Evolutionary conservation across 2,797 vertebrate species (phyloP), one percentile per base, ranked within the genome.

Genomic region (Enteromius mattozi): DNA sequence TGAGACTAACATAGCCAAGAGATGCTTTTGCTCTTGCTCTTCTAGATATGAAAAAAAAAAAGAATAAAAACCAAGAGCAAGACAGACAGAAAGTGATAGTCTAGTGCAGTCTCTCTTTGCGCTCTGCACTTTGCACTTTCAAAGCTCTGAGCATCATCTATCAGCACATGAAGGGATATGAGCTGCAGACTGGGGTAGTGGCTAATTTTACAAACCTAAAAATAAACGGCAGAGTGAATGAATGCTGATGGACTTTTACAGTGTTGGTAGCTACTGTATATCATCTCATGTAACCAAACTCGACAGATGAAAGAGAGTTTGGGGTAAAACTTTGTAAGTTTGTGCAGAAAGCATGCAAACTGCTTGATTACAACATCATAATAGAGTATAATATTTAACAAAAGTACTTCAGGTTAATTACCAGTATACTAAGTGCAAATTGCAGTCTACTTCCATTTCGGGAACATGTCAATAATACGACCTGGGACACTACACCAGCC

Each of bases 251-350:
- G 83, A 65, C 83, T 85, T 85, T 68, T 85, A 87, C 88, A 88
- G 85, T 85, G 77, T 56, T 61, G 63, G 82, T 71, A 47, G 74
- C 72, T 88, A 89, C 88, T 86, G 88, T 89, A 88, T 47, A 78
- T 54, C 56, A 63, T 21, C 74, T 87, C 68, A 49, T 61, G 66
- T 85, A n/a, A 68, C 78, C 37, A 78, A 47, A 66, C 72, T 59
- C 12, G 12, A 68, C 69, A 66, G 76, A 49, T 66, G 16, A 40
- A 37, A 42, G 19, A 17, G 35, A 40, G 1, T n/a, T 77, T 61
- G 35, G 1, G 54, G 63, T 7, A 10, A 65, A 79, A 13, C 45
- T 17, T 35, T 49, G 45, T 2, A 6, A 33, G 19, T 74, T 63
- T 45, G 30, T 49, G 17, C 42, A 59, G 24, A n/a, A 47, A 63